Conservation (phyloP, 2,113 vertebrate species). For the Gadus chalcogrammus region DNA sequence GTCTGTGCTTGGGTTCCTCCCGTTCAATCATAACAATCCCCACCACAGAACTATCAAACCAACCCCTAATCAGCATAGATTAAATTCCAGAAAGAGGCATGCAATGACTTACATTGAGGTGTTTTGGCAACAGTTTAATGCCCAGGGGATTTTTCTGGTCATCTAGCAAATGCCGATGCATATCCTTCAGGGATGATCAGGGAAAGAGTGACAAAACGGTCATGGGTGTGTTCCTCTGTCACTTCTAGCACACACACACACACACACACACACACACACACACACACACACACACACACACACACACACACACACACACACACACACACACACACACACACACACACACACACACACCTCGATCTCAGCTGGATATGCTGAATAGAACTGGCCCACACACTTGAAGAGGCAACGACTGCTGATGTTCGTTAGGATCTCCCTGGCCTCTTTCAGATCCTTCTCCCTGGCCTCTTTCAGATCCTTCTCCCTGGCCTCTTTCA, state of each 20-base stretch:
- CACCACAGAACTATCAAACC: too few species aligned
- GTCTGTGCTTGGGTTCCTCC: too few species aligned
- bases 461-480: slow-evolving; percentile 48
- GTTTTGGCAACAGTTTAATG: slow-evolving; percentile 70
- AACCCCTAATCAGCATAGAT: not conserved
- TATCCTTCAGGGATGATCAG: slow-evolving; percentile 49
- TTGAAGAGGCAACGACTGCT: slow-evolving; percentile 79
- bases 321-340: too few species aligned
- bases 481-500: slow-evolving; percentile 73
- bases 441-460: slow-evolving; percentile 5
- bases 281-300: too few species aligned
- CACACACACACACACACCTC: too few species aligned
- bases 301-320: too few species aligned
- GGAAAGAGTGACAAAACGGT: too few species aligned
- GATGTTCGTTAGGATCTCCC: slow-evolving; percentile 79
- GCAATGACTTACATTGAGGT: slow-evolving; percentile 82
- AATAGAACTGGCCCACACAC: slow-evolving; percentile 70
- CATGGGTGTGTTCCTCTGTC: too few species aligned
- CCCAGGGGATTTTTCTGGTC: slow-evolving; percentile 64
- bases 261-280: too few species aligned
- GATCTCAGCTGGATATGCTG: slow-evolving; percentile 25
- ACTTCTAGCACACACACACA: too few species aligned
- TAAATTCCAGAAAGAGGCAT: not conserved
- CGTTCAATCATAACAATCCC: too few species aligned
- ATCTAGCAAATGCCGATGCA: slow-evolving; percentile 63